Evolutionary conservation across 2,888 invertebrate genomes (phyloP), one percentile per base, ranked within the genome.

Genomic region (Elmis aenea): DNA sequence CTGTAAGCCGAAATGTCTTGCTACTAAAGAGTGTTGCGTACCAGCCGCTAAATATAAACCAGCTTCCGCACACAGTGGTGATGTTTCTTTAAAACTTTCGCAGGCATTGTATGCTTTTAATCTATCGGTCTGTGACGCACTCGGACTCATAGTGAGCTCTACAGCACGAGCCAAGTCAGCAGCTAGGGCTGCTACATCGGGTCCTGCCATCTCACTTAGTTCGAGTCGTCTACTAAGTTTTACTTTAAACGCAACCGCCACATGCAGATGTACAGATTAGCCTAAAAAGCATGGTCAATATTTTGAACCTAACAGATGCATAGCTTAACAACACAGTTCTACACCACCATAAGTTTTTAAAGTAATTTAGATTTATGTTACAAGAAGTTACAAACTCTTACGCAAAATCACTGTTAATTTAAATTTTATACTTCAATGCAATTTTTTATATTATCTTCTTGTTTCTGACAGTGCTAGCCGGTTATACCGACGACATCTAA

Each of bases 1-100:
- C 57, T 94, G 93, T 1, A 95, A 71, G 0, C 94, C 95, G 70
- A 93, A 92, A 62, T 93, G 93, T 35, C 90, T 80, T 0, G 89
- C 84, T 36, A 87, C 79, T 20, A 85, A 77, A 5, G 85, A 83
- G 58, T 83, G 81, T 45, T 85, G 81, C 13, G 73, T 75, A 24
- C 80, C 81, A 49, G 83, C 83, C 24, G 89, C 85, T 48, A 94
- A 65, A 48, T 81, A 78, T 1, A 92, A 69, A 1, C 93, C 93
- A 49, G 86, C 90, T 61, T 89, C 87, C 3, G 90, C 87, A 70
- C 92, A 91, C 47, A 86, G 70, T 5, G 90, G 89, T 0, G 92
- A 92, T 16, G 82, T 84, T 57, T 88, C 88, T 62, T 88, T 88
- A 59, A 89, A 89, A 54, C 76, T 77, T 65, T 89, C 88, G 59